Evolutionary conservation across 2,113 vertebrate genomes (phyloP).

Genomic region (Mastomys natalensis): DNA sequence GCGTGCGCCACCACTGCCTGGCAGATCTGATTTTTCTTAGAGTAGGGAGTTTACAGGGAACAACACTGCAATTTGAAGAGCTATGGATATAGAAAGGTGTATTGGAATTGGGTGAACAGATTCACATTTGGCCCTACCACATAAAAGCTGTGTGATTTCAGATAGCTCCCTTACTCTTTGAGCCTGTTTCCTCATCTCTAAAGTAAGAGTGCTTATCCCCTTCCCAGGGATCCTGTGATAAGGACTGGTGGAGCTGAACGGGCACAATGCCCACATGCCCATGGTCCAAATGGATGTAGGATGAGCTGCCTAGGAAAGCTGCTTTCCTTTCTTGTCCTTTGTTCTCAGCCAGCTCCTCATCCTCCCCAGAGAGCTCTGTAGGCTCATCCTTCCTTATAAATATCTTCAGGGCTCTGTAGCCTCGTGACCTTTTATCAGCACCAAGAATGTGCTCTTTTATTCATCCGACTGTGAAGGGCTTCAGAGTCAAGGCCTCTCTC

Average conservation of each 20-base stretch:
- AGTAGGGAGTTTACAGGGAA: not conserved
- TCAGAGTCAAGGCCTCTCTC: not conserved
- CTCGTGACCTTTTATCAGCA: not conserved
- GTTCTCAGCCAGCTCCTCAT: not conserved
- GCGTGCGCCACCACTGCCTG: too few species aligned
- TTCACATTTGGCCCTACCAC: not conserved
- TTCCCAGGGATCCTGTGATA: not conserved
- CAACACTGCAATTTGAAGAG: not conserved
- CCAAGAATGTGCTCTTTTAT: not conserved
- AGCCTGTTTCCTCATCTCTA: not conserved
- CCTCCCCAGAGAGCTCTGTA: not conserved
- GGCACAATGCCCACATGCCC: not conserved
- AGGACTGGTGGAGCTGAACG: not conserved
- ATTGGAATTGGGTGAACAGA: not conserved
- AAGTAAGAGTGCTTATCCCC: not conserved
- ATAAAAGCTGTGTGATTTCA: not conserved
- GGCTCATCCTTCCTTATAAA: conserved; percentile 12
- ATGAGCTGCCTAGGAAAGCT: not conserved
- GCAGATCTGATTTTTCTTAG: not conserved
- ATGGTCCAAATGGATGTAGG: not conserved
- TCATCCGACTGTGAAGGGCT: conserved; percentile 23
- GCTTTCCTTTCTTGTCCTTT: not conserved
- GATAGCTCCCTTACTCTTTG: not conserved
- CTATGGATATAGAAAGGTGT: not conserved
- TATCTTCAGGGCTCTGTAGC: not conserved